These are phyloP conservation scores for Sprattus sprattus DNA, from an alignment of 2,113 vertebrate species.

Conservation along the genomic window DNA sequence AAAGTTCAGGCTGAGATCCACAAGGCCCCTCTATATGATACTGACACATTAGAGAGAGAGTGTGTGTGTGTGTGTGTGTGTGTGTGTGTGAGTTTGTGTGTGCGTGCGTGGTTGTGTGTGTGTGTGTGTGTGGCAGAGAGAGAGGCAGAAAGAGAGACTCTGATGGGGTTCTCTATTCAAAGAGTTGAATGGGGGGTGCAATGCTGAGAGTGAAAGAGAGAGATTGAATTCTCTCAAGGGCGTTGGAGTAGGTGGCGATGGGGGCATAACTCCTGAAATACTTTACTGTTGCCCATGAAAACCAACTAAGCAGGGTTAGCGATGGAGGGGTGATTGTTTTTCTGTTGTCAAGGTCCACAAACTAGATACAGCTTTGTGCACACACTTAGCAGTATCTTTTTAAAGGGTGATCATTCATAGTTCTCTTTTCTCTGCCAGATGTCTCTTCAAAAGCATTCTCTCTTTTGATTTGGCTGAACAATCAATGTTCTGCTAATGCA, in stretches of 20 bases:
- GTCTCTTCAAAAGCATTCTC: conserved; percentile 16
- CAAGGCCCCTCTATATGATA: conserved; percentile 55
- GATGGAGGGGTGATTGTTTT: conserved; percentile 24
- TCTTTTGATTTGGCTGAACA: conserved; percentile 8
- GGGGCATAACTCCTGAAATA: conserved; percentile 50
- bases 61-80: conserved; percentile 23
- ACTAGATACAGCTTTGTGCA: conserved; percentile 29
- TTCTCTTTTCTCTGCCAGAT: conserved; percentile 11
- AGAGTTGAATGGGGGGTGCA: conserved; percentile 61
- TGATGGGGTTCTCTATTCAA: conserved; percentile 61
- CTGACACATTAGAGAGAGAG: not conserved
- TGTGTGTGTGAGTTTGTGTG: conserved; percentile 54
- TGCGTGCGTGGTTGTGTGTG: conserved; percentile 10
- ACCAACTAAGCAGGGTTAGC: conserved; percentile 42
- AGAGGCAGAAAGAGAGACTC: conserved; percentile 38
- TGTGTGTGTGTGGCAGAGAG: not conserved
- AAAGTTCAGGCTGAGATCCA: conserved; percentile 64
- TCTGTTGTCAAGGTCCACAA: conserved; percentile 32
- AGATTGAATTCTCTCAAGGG: conserved; percentile 63
- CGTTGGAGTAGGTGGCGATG: conserved; percentile 48
- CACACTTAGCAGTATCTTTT: conserved; percentile 35
- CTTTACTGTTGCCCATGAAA: conserved; percentile 43
- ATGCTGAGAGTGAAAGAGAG: conserved; percentile 45
- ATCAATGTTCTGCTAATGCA: conserved; percentile 3
- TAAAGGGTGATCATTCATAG: conserved; percentile 27